Evolutionary conservation across 1,140 invertebrate species (phyloP).

Genomic region (Temnothorax curvispinosus): DNA sequence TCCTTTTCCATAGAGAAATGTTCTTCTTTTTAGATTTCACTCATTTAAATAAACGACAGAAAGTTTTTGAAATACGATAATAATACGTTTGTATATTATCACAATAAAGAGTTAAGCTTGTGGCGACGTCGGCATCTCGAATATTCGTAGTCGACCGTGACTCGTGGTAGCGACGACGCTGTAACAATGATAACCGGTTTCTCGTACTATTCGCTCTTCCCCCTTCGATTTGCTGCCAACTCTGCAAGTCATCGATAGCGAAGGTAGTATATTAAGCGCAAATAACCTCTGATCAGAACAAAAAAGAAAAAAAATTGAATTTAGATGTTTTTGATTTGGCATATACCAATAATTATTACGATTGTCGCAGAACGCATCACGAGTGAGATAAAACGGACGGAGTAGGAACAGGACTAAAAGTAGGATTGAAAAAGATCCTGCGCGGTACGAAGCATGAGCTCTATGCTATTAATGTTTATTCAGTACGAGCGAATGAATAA

Average conservation of each 20-base stretch:
- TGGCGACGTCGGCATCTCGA: conserved; percentile 2
- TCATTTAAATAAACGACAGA: background rate
- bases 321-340: background rate
- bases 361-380: background rate
- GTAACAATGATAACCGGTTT: conserved; percentile 60
- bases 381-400: background rate
- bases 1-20: background rate
- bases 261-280: conserved; percentile 1
- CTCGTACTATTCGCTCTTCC: conserved; percentile 33
- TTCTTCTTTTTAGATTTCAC: background rate
- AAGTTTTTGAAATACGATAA: conserved; percentile 23
- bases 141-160: conserved; percentile 42
- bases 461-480: conserved; percentile 85
- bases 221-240: conserved; percentile 34
- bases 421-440: conserved; percentile 42
- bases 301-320: background rate
- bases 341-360: background rate
- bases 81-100: background rate
- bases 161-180: conserved; percentile 47
- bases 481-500: conserved; percentile 84
- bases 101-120: background rate
- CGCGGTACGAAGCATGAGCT: conserved; percentile 68
- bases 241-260: conserved; percentile 42
- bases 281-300: background rate
- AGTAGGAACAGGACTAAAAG: background rate